phyloP scores from a whole-genome alignment of 2,797 vertebrate genomes.

The Lateolabrax maculatus region DNA sequence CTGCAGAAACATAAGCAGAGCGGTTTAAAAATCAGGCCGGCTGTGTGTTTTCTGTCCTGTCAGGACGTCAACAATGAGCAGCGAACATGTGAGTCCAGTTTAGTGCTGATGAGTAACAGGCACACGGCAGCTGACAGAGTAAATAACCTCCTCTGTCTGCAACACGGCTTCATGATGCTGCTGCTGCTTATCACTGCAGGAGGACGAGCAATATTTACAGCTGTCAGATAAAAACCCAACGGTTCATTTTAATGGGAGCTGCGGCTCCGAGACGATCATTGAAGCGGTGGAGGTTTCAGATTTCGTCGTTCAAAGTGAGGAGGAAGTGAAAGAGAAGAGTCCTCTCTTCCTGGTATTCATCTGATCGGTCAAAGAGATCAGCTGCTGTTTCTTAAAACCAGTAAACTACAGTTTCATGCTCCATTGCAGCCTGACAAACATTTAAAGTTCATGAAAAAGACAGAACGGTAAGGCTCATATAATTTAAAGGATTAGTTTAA shows the following conservation, averaged over 20 bases:
- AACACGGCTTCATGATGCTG: neutral
- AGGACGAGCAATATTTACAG: too few relatives aligned
- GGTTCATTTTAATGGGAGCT: neutral
- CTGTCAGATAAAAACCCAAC: too few relatives aligned
- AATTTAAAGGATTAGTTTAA: too few relatives aligned
- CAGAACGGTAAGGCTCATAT: too few relatives aligned
- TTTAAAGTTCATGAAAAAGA: too few relatives aligned
- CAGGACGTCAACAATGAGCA: neutral
- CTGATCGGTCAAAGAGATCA: too few relatives aligned
- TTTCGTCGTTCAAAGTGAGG: neutral
- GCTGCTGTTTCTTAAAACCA: too few relatives aligned
- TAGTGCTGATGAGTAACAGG: neutral
- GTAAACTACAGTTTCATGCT: too few relatives aligned
- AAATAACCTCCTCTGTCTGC: neutral
- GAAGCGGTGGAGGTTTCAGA: neutral
- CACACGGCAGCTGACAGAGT: neutral
- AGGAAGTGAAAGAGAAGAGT: neutral
- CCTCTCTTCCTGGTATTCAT: too few relatives aligned
- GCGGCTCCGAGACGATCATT: neutral
- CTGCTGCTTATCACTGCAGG: neutral
- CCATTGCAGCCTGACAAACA: too few relatives aligned
- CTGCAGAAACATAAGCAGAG: too few relatives aligned
- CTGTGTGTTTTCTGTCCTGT: neutral
- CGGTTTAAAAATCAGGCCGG: too few relatives aligned
- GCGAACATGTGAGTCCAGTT: conserved; percentile 6